These are phyloP conservation scores for Phyllostomus discolor DNA, from an alignment of 2,113 vertebrate genomes.

Conservation along the genomic window DNA sequence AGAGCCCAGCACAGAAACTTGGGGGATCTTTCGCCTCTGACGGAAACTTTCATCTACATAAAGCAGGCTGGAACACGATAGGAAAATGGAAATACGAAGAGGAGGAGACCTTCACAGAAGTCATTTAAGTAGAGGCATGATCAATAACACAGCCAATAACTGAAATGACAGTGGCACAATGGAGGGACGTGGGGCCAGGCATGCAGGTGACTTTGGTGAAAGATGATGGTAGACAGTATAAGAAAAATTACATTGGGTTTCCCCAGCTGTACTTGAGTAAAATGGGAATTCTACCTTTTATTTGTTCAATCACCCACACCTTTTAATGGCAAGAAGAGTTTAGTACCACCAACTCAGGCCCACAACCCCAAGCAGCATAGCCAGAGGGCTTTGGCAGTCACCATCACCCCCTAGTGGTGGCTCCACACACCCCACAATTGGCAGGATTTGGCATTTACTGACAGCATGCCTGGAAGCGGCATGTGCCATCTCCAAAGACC, in stretches of 20 bases:
- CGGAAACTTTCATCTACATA: neutral
- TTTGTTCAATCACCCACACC: neutral
- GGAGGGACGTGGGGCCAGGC: neutral
- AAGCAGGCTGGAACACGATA: neutral
- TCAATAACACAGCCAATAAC: neutral
- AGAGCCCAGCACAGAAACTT: neutral
- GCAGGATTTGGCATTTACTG: neutral
- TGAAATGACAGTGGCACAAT: neutral
- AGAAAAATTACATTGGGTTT: neutral
- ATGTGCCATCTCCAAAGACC: neutral
- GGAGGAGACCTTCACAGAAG: neutral
- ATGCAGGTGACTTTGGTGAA: neutral
- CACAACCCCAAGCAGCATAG: neutral
- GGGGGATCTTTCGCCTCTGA: neutral
- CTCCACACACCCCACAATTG: neutral
- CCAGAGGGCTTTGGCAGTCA: neutral
- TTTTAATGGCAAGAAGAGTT: neutral
- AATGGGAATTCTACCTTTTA: neutral
- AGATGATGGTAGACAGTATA: neutral
- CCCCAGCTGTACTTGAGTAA: neutral
- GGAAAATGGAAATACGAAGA: neutral
- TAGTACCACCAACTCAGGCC: neutral
- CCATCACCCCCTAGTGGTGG: conserved; percentile 60
- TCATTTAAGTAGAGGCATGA: neutral
- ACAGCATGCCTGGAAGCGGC: neutral